Evolutionary conservation across 2,113 vertebrate species (phyloP), one percentile per base, ranked within the genome.

Genomic region (Gasterosteus nipponicus): DNA sequence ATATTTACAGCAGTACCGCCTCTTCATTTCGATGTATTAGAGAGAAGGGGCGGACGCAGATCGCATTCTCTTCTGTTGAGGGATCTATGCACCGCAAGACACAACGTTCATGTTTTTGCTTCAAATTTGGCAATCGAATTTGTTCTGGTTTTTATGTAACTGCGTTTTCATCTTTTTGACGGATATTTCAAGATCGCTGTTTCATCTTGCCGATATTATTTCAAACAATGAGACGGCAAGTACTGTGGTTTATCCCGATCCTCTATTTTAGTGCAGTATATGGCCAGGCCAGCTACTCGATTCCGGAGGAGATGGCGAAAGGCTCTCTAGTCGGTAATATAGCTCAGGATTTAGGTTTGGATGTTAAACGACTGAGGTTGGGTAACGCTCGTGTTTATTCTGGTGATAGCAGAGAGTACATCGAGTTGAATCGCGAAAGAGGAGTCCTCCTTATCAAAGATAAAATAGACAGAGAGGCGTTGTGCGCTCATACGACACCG

Each of bases 311-410:
- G 87, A 91, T 86, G 87, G 80, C 81, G 44, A 88, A 69, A 58
- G 93, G 94, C n/a, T 92, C 91, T 62, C 71, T 92, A 56, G 94
- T 96, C 35, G 92, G 92, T 18, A 94, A 93, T 71, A 73, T 95
- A 57, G 91, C 81, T 46, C 89, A 42, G 16, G 93, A 95, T 84
- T 74, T 95, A 53, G 91, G 92, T 3, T 81, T 95, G 26, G 88
- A 83, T 10, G 2, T 90, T 1, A 87, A 91, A 58, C 75, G 92
- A 2, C 67, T 95, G 26, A 87, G 69, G 6, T 74, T 80, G 2
- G 77, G 95, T 3, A 92, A 88, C 26, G 92, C 92, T 57, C 87
- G 82, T 22, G 69, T 95, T 56, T 86, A 93, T 80, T 91, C 87
- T 1, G 88, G 90, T 35, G 89, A 92, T 47, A 91, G 89, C 53